Conservation (phyloP, 2,888 invertebrate genomes). For the Pediacus dermestoides region DNA sequence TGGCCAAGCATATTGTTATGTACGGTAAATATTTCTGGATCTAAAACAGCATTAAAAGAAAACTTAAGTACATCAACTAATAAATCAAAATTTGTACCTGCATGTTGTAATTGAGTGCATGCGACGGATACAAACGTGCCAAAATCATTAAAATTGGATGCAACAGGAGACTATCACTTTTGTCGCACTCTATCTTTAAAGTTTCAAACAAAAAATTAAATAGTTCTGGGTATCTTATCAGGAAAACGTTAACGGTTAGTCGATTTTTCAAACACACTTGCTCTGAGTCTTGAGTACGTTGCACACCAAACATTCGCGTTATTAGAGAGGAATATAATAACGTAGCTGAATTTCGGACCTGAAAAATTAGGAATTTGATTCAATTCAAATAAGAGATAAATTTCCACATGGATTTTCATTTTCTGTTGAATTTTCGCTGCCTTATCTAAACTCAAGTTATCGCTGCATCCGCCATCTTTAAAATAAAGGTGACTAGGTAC, state of each 20-base stretch:
- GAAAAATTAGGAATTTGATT: no score
- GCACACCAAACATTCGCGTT: conserved; percentile 84
- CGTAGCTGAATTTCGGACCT: conserved; percentile 84
- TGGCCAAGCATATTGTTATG: conserved; percentile 61
- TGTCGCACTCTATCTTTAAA: conserved; percentile 42
- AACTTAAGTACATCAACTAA: not conserved
- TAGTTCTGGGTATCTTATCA: conserved; percentile 65
- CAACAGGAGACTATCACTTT: conserved; percentile 57
- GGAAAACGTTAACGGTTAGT: conserved; percentile 78
- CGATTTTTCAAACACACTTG: conserved; percentile 61
- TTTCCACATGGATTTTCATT: no score
- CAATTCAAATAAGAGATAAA: no score
- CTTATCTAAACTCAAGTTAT: no score
- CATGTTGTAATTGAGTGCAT: conserved; percentile 63
- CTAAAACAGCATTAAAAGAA: conserved; percentile 49
- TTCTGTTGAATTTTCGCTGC: no score
- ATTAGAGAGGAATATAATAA: conserved; percentile 79
- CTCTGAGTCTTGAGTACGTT: conserved; percentile 58
- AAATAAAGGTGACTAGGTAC: no score
- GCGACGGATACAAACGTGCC: conserved; percentile 72
- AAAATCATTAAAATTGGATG: conserved; percentile 77
- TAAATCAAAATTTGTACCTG: conserved; percentile 54
- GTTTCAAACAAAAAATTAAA: conserved; percentile 53
- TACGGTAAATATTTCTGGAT: conserved; percentile 63
- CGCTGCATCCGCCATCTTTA: no score